Conservation (phyloP, 2,113 vertebrate species). For the Cavia porcellus region DNA sequence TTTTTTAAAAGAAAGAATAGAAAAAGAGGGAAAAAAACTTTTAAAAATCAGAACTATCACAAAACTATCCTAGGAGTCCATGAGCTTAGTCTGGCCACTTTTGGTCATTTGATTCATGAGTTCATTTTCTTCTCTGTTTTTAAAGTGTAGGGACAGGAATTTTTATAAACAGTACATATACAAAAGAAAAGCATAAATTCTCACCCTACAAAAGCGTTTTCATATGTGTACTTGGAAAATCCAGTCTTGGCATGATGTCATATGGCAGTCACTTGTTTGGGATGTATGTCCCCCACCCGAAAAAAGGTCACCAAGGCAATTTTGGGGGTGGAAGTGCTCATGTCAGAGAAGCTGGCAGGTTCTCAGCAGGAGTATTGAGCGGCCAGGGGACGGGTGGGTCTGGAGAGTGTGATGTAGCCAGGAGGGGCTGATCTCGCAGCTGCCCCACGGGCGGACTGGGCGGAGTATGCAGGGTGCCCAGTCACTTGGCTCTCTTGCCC, state of each 20-base stretch:
- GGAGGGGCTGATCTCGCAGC: not conserved
- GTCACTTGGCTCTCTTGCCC: constrained; percentile 32
- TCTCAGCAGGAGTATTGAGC: not conserved
- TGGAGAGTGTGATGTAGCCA: not conserved
- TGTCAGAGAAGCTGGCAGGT: constrained; percentile 61
- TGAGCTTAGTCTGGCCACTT: not conserved
- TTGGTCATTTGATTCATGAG: not conserved
- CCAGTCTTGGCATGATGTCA: not conserved
- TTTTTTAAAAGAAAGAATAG: not conserved
- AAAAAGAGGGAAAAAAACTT: not conserved
- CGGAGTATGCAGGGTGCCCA: not conserved
- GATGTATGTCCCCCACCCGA: not conserved
- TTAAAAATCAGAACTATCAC: not conserved
- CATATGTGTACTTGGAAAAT: not conserved
- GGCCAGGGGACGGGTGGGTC: constrained; percentile 30
- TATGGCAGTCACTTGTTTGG: not conserved
- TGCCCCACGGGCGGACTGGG: not conserved
- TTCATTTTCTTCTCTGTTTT: constrained; percentile 9
- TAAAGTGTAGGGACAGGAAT: not conserved
- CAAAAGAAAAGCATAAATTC: constrained; percentile 25
- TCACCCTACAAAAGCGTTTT: not conserved
- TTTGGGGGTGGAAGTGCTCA: constrained; percentile 7
- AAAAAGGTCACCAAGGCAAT: constrained; percentile 41
- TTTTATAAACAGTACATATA: not conserved
- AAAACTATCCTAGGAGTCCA: not conserved